Percentiles rank a stretch among this genome's conserved stretches.
phyloP scores from a whole-genome alignment of 1,140 invertebrate genomes.

The Apolygus lucorum region DNA sequence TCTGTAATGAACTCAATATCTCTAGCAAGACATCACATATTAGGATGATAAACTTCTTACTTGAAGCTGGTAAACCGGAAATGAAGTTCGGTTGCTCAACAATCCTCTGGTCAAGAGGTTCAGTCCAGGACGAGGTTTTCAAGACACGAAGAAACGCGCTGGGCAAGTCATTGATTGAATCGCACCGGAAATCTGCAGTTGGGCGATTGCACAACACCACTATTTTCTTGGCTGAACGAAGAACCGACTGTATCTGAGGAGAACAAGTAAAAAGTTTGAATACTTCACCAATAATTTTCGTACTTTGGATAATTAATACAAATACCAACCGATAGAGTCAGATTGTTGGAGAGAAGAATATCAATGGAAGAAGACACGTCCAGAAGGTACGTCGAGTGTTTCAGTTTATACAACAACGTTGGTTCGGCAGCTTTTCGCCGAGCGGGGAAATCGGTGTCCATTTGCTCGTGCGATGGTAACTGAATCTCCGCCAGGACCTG shows the following conservation, averaged over 20 bases:
- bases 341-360: not conserved
- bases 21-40: no score
- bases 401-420: not conserved
- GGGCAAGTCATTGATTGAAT: conserved; percentile 2
- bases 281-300: no score
- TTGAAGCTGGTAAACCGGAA: not conserved
- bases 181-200: not conserved
- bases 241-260: not conserved
- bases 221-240: not conserved
- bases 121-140: not conserved
- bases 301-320: no score
- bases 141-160: not conserved
- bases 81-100: conserved; percentile 8
- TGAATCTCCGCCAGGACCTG: no score
- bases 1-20: no score
- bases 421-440: not conserved
- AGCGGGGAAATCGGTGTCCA: no score
- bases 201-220: conserved; percentile 1
- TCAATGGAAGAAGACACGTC: not conserved
- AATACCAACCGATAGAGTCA: no score
- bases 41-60: not conserved
- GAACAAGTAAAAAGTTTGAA: no score
- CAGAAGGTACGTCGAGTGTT: not conserved
- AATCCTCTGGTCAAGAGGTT: not conserved
- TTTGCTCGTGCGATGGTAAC: no score